Conservation (phyloP, 2,113 vertebrate genomes). For the Corythornis cristatus region DNA sequence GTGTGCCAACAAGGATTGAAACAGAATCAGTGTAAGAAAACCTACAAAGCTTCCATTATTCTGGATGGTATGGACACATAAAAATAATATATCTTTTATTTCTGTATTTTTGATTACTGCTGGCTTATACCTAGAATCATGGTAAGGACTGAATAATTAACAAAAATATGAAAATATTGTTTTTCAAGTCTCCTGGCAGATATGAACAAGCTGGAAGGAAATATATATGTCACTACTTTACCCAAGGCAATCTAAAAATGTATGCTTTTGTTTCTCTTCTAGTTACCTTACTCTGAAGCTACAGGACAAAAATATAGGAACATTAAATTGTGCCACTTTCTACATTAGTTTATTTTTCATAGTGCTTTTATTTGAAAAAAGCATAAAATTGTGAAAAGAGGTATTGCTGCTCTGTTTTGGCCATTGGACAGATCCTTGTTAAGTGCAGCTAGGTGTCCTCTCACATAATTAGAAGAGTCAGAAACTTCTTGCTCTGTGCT, state of each 20-base stretch:
- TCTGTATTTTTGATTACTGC: neutral
- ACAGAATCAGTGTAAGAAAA: neutral
- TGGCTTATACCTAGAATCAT: neutral
- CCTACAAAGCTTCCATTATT: neutral
- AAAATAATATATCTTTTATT: neutral
- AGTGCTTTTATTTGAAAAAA: neutral
- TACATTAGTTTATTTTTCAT: neutral
- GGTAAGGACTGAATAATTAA: neutral
- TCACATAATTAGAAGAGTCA: neutral
- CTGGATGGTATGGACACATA: neutral
- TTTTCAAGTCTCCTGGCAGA: neutral
- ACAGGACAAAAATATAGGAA: neutral
- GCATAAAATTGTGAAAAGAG: neutral
- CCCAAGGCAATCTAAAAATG: neutral
- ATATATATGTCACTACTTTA: neutral
- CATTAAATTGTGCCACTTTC: neutral
- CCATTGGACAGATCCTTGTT: neutral
- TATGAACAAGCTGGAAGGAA: neutral
- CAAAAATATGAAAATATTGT: neutral
- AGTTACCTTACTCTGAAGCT: neutral
- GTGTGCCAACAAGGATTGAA: neutral
- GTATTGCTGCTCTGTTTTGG: neutral
- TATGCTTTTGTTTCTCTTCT: neutral
- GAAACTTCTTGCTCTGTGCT: neutral
- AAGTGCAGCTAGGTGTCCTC: neutral